Conservation (phyloP, 1,140 invertebrate species). For the Euwallacea similis region DNA sequence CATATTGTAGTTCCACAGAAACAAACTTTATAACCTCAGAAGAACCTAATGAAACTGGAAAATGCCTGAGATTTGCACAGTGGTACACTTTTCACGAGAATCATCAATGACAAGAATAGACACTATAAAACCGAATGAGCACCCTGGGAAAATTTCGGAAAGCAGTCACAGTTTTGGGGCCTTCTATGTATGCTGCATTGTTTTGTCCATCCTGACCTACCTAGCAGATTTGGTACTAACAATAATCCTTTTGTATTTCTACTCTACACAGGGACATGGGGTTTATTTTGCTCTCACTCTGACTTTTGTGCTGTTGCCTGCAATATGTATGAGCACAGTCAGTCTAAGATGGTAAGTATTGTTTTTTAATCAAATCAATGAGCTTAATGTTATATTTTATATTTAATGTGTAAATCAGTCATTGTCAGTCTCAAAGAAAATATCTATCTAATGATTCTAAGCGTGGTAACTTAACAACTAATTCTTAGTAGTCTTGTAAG, state of each 20-base stretch:
- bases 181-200: constrained; percentile 52
- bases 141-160: constrained; percentile 45
- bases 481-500: too few relatives aligned
- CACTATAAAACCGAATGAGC: constrained; percentile 48
- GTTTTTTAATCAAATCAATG: background rate
- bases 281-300: constrained; percentile 56
- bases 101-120: constrained; percentile 50
- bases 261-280: constrained; percentile 50
- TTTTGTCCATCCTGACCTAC: constrained; percentile 55
- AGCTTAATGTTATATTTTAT: too few relatives aligned
- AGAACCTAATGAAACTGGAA: background rate
- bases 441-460: too few relatives aligned
- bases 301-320: constrained; percentile 55
- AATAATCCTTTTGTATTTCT: constrained; percentile 54
- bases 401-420: too few relatives aligned
- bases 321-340: constrained; percentile 54
- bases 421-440: too few relatives aligned
- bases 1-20: too few relatives aligned
- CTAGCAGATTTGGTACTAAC: constrained; percentile 54
- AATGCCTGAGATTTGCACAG: constrained; percentile 51
- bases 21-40: too few relatives aligned
- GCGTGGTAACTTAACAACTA: too few relatives aligned
- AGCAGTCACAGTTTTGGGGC: constrained; percentile 45
- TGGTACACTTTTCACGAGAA: constrained; percentile 53
- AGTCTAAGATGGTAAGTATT: constrained; percentile 55